phyloP scores from a whole-genome alignment of 92 coral and sea anemone genomes.

The Micromussa lordhowensis region DNA sequence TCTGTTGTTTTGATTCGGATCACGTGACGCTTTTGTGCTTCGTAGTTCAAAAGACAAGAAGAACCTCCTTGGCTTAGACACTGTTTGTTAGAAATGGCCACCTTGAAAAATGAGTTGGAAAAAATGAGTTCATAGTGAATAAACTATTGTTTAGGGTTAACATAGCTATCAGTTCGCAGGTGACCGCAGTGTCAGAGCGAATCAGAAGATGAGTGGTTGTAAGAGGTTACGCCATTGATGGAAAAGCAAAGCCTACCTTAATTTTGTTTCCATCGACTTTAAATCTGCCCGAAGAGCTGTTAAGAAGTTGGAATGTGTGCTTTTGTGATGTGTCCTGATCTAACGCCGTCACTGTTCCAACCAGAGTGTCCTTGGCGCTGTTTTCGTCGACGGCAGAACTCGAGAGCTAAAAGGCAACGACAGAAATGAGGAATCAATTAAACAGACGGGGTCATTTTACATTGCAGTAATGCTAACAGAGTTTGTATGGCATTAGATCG shows the following conservation, averaged over 20 bases:
- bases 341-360: slow-evolving; percentile 76
- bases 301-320: slow-evolving; percentile 68
- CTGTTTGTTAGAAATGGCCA: slow-evolving; percentile 72
- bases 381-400: slow-evolving; percentile 78
- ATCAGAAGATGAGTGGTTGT: too few relatives aligned
- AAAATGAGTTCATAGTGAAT: not conserved
- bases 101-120: slow-evolving; percentile 42
- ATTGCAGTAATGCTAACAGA: not conserved
- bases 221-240: too few relatives aligned
- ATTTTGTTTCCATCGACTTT: slow-evolving; percentile 64
- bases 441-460: not conserved
- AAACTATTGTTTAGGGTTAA: not conserved
- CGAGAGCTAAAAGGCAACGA: slow-evolving; percentile 68
- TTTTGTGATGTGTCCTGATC: slow-evolving; percentile 86
- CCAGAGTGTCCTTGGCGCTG: slow-evolving; percentile 70
- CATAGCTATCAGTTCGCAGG: not conserved
- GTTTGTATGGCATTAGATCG: not conserved
- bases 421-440: not conserved
- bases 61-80: slow-evolving; percentile 87
- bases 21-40: slow-evolving; percentile 53
- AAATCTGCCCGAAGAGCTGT: slow-evolving; percentile 86
- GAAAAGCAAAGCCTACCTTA: slow-evolving; percentile 64
- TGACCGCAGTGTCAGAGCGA: not conserved
- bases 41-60: slow-evolving; percentile 86
- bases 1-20: slow-evolving; percentile 82